Conservation (phyloP, 2,797 vertebrate species). For the Kryptopterus vitreolus region DNA sequence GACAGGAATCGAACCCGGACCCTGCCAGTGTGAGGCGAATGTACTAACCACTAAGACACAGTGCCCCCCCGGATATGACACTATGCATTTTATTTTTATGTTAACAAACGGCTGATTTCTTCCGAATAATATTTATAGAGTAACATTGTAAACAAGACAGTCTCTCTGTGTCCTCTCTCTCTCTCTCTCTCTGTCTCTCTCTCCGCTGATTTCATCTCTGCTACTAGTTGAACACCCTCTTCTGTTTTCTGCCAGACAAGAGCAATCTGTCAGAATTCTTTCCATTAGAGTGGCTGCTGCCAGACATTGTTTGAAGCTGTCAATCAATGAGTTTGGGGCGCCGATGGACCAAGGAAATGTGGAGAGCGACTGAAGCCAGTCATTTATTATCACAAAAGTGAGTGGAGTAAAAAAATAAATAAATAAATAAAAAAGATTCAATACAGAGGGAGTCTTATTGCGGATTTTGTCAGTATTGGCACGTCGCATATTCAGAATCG, state of each 20-base stretch:
- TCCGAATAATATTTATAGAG: background rate
- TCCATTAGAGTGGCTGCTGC: conserved; percentile 50
- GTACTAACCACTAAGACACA: too few relatives aligned
- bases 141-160: background rate
- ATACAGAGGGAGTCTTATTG: background rate
- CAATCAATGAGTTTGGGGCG: conserved; percentile 1
- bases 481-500: background rate
- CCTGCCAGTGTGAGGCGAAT: too few relatives aligned
- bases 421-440: background rate
- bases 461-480: background rate
- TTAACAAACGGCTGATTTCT: background rate
- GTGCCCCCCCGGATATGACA: too few relatives aligned
- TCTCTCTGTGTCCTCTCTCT: too few relatives aligned
- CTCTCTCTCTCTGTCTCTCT: too few relatives aligned
- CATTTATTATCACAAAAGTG: conserved; percentile 26
- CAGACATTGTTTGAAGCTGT: conserved; percentile 44
- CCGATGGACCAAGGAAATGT: conserved; percentile 5
- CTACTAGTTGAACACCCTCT: conserved; percentile 61
- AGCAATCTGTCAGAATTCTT: conserved; percentile 61
- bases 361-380: conserved; percentile 7
- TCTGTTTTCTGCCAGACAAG: conserved; percentile 55
- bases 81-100: background rate
- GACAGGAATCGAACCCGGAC: too few relatives aligned
- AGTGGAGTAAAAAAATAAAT: background rate
- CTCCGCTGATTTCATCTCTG: conserved; percentile 25